Percentiles rank a stretch among this genome's conserved stretches.
Evolutionary conservation across 2,113 vertebrate species (phyloP).

Genomic region (Bufo bufo): DNA sequence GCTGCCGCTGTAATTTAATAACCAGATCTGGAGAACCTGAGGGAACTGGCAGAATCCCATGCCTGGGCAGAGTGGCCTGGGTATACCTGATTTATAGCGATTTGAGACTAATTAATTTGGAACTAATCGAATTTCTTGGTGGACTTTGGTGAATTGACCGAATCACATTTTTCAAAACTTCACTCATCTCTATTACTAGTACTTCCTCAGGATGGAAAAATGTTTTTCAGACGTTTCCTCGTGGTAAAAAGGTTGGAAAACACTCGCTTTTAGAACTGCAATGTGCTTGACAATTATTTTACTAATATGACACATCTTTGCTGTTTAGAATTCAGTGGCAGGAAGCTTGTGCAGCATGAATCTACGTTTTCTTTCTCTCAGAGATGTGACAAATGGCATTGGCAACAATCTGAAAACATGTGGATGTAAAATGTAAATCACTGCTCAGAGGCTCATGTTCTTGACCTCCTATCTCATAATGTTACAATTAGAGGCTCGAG

Average conservation of each 20-base stretch:
- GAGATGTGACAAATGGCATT: constrained; percentile 6
- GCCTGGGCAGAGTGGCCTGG: too few species aligned
- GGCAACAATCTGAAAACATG: constrained; percentile 39
- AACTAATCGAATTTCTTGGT: too few species aligned
- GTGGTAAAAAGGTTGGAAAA: not conserved
- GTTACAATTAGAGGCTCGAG: constrained; percentile 14
- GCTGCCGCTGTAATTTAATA: too few species aligned
- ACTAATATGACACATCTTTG: not conserved
- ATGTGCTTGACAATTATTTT: not conserved
- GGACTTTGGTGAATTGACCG: too few species aligned
- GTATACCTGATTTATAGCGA: too few species aligned
- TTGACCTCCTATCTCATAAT: constrained; percentile 39
- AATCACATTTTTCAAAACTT: too few species aligned
- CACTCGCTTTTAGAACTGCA: not conserved
- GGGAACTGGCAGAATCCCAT: too few species aligned
- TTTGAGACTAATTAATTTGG: too few species aligned
- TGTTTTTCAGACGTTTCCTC: not conserved
- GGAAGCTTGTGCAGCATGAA: constrained; percentile 7
- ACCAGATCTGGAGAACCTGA: too few species aligned
- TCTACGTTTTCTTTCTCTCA: not conserved
- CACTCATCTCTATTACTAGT: not conserved
- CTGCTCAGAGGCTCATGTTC: constrained; percentile 15
- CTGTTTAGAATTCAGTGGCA: not conserved
- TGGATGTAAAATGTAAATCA: constrained; percentile 40
- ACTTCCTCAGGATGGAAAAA: not conserved